These are phyloP conservation scores for Limnephilus lunatus DNA, from an alignment of 2,888 invertebrate genomes.

Conservation along the genomic window DNA sequence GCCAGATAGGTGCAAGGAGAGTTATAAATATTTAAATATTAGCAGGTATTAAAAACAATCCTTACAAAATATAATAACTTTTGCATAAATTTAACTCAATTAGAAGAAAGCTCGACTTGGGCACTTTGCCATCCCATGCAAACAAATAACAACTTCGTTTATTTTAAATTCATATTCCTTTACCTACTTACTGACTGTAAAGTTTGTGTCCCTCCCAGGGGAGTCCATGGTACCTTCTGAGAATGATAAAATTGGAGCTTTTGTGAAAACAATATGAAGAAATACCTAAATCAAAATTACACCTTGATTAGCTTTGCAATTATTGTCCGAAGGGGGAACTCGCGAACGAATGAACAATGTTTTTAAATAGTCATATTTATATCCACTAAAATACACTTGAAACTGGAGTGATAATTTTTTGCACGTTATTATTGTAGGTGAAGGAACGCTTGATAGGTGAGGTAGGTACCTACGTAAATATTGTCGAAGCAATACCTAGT, in stretches of 20 bases:
- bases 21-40: neutral
- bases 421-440: no score
- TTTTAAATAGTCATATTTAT: no score
- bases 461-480: no score
- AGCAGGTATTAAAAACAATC: neutral
- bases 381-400: no score
- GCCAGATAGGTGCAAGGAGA: neutral
- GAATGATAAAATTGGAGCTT: neutral
- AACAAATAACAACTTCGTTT: neutral
- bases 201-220: neutral
- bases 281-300: neutral
- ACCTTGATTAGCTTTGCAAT: neutral
- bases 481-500: no score
- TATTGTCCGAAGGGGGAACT: neutral
- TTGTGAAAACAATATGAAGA: neutral
- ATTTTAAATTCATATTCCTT: neutral
- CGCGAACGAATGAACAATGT: neutral
- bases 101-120: neutral
- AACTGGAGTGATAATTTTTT: no score
- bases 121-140: neutral
- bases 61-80: neutral
- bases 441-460: no score
- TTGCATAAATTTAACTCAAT: neutral
- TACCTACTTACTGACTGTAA: neutral
- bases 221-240: neutral